These are phyloP conservation scores for Saxidomus purpurata DNA, from an alignment of 1,140 invertebrate genomes.

Conservation along the genomic window DNA sequence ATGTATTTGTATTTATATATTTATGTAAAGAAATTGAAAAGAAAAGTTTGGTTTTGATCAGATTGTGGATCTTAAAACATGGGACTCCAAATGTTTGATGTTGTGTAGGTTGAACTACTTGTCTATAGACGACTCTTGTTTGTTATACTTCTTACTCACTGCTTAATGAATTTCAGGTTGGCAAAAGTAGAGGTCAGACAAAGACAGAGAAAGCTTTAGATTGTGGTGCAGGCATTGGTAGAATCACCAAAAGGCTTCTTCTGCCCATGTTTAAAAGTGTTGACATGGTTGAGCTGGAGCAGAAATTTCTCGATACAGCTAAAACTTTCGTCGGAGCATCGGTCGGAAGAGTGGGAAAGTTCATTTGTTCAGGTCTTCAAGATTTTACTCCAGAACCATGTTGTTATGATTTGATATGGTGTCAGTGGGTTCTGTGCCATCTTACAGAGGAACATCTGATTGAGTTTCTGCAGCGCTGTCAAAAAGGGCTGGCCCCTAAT, in stretches of 20 bases:
- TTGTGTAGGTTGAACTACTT: no score
- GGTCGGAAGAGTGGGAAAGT: slow-evolving; percentile 76
- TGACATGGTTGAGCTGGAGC: slow-evolving; percentile 98
- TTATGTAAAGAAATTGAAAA: no score
- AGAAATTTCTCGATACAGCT: slow-evolving; percentile 94
- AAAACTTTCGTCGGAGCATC: slow-evolving; percentile 87
- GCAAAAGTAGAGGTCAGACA: slow-evolving; percentile 81
- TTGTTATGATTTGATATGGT: slow-evolving; percentile 98
- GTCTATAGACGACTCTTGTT: no score
- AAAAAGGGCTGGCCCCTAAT: slow-evolving; percentile 90
- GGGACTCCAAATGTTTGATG: no score
- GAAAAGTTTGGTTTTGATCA: no score
- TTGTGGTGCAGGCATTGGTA: slow-evolving; percentile 98
- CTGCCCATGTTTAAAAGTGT: slow-evolving; percentile 93
- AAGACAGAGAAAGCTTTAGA: slow-evolving; percentile 92
- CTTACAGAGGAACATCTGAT: slow-evolving; percentile 95
- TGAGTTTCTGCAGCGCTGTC: slow-evolving; percentile 94
- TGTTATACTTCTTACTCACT: no score
- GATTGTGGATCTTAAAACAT: no score
- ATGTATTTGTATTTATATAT: no score
- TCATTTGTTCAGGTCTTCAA: slow-evolving; percentile 87
- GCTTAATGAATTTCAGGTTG: slow-evolving; percentile 70
- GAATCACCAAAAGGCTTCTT: slow-evolving; percentile 96
- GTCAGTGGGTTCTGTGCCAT: slow-evolving; percentile 98
- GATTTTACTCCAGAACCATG: slow-evolving; percentile 92